Base-by-base conservation (phyloP, 2,797 vertebrate genomes). In the Gambusia yucatana region DNA sequence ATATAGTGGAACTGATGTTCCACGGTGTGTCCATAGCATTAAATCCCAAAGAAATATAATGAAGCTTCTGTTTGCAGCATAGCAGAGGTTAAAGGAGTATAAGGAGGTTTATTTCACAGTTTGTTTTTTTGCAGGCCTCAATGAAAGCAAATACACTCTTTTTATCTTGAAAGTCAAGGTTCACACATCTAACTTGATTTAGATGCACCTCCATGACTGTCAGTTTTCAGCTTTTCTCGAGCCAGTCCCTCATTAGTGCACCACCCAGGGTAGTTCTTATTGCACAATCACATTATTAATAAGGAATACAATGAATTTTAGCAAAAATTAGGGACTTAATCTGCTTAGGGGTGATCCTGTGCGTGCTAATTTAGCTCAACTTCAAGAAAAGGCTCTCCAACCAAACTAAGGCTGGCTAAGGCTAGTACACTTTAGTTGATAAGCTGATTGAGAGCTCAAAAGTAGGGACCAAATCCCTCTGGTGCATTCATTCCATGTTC, bases 351-450 rank as follows among this genome's bases (percentile, higher is more conserved):
- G 82, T 86, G 87, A 95, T 91, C 93, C 93, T 95, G 91, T 96
- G 95, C 94, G 89, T 96, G 95, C 93, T 96, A 95, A 95, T 95
- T 94, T 94, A 95, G 91, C 92, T 92, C 94, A 94, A 95, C 95
- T 95, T 96, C 94, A 96, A 95, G 94, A 93, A 88, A 93, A 93
- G 94, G 90, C 89, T 93, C 90, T 85, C 86, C 87, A 92, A 86
- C 86, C 87, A 82, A 87, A 78, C 86, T 91, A 89, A 92, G 87
- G 87, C 88, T 88, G 75, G 44, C 88, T 93, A 91, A 95, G 94
- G 93, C 92, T 79, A 81, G 65, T 87, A 91, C 90, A 93, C 82
- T 90, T 87, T 89, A 88, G 89, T 83, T 91, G 90, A 84, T 95
- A 95, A 94, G 91, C 93, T 94, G 91, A 95, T 93, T 95, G 94